Evolutionary conservation across 2,113 vertebrate species (phyloP).

Genomic region (Epinephelus cyanopodus): DNA sequence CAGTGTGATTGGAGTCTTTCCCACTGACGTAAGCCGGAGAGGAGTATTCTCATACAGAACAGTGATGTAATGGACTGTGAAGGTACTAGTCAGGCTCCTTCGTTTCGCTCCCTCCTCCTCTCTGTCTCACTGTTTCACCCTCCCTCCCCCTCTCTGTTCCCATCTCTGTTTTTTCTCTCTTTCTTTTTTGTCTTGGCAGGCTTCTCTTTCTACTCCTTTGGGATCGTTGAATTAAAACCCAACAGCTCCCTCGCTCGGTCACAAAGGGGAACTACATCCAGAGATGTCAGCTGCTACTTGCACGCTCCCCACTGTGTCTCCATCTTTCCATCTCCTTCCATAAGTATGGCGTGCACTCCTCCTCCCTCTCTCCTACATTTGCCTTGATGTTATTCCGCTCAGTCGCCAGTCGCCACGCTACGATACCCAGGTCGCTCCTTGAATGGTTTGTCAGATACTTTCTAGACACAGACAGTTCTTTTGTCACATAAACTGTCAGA

Average conservation of each 20-base stretch:
- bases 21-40: constrained; percentile 75
- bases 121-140: constrained; percentile 52
- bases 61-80: constrained; percentile 81
- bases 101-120: constrained; percentile 62
- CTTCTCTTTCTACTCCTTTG: constrained; percentile 69
- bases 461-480: constrained; percentile 62
- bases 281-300: background rate
- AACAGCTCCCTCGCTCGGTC: constrained; percentile 77
- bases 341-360: background rate
- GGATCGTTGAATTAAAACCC: constrained; percentile 73
- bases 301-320: background rate
- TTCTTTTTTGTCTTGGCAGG: constrained; percentile 69
- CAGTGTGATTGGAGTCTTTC: constrained; percentile 73
- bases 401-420: background rate
- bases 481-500: constrained; percentile 74
- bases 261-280: constrained; percentile 35
- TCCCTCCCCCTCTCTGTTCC: constrained; percentile 56
- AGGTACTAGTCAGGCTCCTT: constrained; percentile 73
- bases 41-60: constrained; percentile 72
- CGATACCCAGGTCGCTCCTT: constrained; percentile 46
- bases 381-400: background rate
- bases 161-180: constrained; percentile 39
- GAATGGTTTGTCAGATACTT: constrained; percentile 64
- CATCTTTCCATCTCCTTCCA: constrained; percentile 3
- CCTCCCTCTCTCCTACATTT: constrained; percentile 17